Evolutionary conservation across 2,888 invertebrate species (phyloP), one percentile per base, ranked within the genome.

Genomic region (Cephus runcator): DNA sequence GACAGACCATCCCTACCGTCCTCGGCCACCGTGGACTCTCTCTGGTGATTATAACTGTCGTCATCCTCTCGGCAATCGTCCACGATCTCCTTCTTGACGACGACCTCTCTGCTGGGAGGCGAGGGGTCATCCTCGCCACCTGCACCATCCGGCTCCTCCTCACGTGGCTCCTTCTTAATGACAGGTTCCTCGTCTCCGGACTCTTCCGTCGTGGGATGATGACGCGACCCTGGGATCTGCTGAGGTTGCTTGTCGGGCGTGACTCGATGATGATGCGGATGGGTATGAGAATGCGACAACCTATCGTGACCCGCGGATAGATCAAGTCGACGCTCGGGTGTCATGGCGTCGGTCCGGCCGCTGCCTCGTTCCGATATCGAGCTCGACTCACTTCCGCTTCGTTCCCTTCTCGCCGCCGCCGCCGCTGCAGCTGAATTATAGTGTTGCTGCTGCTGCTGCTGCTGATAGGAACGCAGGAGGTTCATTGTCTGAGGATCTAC

Each of bases 401-500:
- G 93, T 88, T 97, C 97, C 74, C 97, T 93, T 83, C 96, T 93
- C 77, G 94, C 93, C 35, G 90, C 90, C 36, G 82, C 86, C 77
- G 86, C 82, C 23, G 40, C 40, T 40, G 40, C 40, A 15, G 40
- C 40, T 40, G 40, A 40, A 40, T 40, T 40, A 3, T 88, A 83
- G 56, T 87, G 87, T 85, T 94, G 95, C 83, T 92, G 92, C 33
- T 95, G 95, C 84, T 93, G 88, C 81, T 93, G 93, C 78, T 95
- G 95, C 87, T 96, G 94, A 89, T 97, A 97, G 85, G 94, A 96
- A 84, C 97, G 93, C 76, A 97, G 92, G 87, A 97, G 93, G 88
- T 95, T 96, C 96, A 97, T 96, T 0, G 97, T 96, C 89, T 97
- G 97, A 3, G 96, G 95, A 89, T 98, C 98, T 81, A 98, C 97